Conservation (phyloP, 2,888 invertebrate genomes). For the Plebejus argus region DNA sequence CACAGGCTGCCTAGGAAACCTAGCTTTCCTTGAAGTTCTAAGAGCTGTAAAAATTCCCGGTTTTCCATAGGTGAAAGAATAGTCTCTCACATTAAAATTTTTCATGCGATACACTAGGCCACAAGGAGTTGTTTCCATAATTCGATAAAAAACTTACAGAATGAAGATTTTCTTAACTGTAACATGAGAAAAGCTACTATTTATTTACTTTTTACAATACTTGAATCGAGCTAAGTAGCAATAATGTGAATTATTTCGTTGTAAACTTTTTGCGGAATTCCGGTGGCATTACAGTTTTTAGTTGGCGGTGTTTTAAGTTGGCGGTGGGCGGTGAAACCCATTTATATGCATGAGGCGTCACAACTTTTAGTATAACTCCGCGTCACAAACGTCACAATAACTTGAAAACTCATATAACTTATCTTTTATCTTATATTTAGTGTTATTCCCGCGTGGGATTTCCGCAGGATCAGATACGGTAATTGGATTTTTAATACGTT, state of each 20-base stretch:
- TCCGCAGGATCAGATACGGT: background rate
- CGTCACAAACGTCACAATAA: conserved; percentile 32
- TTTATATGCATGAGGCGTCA: conserved; percentile 34
- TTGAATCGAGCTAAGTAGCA: background rate
- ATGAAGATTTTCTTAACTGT: too few relatives aligned
- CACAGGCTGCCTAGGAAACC: too few relatives aligned
- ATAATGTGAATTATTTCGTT: conserved; percentile 1
- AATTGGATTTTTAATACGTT: conserved; percentile 23
- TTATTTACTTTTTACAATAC: background rate
- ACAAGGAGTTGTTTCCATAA: too few relatives aligned
- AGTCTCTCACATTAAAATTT: too few relatives aligned
- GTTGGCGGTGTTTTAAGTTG: conserved; percentile 11
- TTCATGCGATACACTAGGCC: too few relatives aligned
- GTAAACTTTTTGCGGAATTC: background rate
- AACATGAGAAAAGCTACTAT: background rate
- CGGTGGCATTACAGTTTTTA: conserved; percentile 23
- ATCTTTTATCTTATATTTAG: conserved; percentile 25
- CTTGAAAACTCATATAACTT: conserved; percentile 27
- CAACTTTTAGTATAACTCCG: conserved; percentile 31
- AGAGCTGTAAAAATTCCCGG: too few relatives aligned
- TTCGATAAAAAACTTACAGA: too few relatives aligned
- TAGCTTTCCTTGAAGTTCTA: too few relatives aligned
- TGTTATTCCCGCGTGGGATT: background rate
- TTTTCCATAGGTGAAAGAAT: too few relatives aligned
- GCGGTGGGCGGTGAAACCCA: conserved; percentile 21